These are phyloP conservation scores for Zeus faber DNA, from an alignment of 2,113 vertebrate species.

Conservation along the genomic window DNA sequence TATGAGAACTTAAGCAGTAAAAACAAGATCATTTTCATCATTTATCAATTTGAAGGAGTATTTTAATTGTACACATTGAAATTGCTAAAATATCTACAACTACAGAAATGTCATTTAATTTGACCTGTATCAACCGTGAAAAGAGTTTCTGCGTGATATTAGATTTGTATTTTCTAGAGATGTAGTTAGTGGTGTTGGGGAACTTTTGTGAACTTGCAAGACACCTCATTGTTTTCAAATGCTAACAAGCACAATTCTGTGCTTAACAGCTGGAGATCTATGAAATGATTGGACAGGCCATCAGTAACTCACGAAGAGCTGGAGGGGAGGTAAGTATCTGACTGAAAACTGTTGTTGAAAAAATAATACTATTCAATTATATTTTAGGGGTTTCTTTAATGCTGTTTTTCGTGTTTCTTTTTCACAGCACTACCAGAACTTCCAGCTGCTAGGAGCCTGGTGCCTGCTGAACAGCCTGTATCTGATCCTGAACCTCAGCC, in stretches of 20 bases:
- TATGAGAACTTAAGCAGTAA: too few relatives aligned
- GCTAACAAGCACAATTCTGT: slow-evolving; percentile 20
- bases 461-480: slow-evolving; percentile 97
- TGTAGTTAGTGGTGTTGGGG: not conserved
- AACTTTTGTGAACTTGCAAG: too few relatives aligned
- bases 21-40: too few relatives aligned
- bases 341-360: not conserved
- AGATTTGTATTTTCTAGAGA: too few relatives aligned
- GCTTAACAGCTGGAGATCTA: slow-evolving; percentile 93
- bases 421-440: slow-evolving; percentile 96
- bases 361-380: not conserved
- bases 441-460: slow-evolving; percentile 96
- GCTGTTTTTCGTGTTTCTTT: not conserved
- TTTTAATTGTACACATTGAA: too few relatives aligned
- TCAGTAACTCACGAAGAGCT: slow-evolving; percentile 91
- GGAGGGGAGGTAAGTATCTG: slow-evolving; percentile 87
- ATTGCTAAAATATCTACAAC: too few relatives aligned
- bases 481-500: slow-evolving; percentile 95
- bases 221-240: too few relatives aligned
- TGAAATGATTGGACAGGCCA: slow-evolving; percentile 97
- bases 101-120: too few relatives aligned
- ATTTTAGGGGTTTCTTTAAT: not conserved
- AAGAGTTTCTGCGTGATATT: too few relatives aligned
- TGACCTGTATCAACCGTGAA: too few relatives aligned
- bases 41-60: too few relatives aligned